These are phyloP conservation scores for Nematopogon swammerdamellus DNA, from an alignment of 2,888 invertebrate genomes.

Conservation along the genomic window DNA sequence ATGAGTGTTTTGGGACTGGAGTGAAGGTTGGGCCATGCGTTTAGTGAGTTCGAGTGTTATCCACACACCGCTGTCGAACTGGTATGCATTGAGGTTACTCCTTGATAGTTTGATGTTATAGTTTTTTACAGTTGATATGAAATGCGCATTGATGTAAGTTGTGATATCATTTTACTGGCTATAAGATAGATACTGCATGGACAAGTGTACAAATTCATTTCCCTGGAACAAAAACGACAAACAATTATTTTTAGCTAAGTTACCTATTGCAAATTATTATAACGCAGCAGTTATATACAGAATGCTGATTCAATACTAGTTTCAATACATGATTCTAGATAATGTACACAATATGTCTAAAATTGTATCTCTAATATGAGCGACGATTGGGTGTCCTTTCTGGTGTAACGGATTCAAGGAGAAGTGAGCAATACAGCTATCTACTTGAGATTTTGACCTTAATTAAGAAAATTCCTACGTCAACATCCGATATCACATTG, in stretches of 20 bases:
- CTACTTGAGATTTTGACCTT: background rate
- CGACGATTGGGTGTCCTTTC: background rate
- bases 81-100: background rate
- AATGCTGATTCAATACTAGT: no score
- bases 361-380: background rate
- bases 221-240: no score
- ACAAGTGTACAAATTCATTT: no score
- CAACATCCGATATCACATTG: background rate
- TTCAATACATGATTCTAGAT: no score
- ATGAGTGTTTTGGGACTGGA: background rate
- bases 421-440: background rate
- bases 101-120: no score
- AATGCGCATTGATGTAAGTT: no score
- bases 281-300: no score
- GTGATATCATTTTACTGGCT: no score
- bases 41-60: background rate
- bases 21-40: background rate
- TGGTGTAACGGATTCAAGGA: background rate
- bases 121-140: no score
- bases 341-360: no score
- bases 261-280: no score
- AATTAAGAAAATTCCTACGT: background rate
- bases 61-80: background rate
- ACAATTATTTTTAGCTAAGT: background rate
- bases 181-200: no score